Evolutionary conservation across 2,113 vertebrate species (phyloP).

Genomic region (Zosterops japonicus): DNA sequence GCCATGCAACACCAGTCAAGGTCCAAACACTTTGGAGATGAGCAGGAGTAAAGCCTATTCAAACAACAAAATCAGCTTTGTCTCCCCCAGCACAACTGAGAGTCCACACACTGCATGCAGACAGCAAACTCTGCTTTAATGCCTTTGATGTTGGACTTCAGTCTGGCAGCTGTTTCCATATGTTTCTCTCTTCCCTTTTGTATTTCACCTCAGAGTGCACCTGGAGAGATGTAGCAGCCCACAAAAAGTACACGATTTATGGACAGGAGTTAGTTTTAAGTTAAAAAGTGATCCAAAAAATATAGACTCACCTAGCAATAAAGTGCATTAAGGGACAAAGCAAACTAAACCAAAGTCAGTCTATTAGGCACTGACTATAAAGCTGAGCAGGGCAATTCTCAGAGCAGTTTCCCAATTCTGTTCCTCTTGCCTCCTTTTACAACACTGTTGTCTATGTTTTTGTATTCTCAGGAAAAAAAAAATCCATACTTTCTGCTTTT

Average conservation of each 20-base stretch:
- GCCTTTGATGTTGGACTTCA: not conserved
- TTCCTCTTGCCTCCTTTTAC: not conserved
- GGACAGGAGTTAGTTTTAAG: not conserved
- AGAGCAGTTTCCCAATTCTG: not conserved
- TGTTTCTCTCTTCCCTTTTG: not conserved
- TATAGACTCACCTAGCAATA: not conserved
- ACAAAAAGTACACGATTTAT: not conserved
- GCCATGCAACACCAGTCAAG: not conserved
- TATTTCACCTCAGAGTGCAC: not conserved
- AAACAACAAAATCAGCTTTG: not conserved
- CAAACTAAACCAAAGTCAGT: not conserved
- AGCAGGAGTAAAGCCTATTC: not conserved
- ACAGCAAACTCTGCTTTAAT: not conserved
- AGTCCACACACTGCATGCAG: fast-evolving
- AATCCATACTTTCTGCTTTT: not conserved
- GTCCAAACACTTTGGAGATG: not conserved
- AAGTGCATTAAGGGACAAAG: not conserved
- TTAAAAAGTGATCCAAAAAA: not conserved
- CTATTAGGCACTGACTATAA: not conserved
- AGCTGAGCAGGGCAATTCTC: not conserved
- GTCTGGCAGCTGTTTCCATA: not conserved
- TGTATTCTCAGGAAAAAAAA: not conserved
- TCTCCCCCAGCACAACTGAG: not conserved
- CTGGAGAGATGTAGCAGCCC: not conserved
- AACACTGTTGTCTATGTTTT: not conserved